Evolutionary conservation across 2,888 invertebrate genomes (phyloP).

Genomic region (Meghimatium bilineatum): DNA sequence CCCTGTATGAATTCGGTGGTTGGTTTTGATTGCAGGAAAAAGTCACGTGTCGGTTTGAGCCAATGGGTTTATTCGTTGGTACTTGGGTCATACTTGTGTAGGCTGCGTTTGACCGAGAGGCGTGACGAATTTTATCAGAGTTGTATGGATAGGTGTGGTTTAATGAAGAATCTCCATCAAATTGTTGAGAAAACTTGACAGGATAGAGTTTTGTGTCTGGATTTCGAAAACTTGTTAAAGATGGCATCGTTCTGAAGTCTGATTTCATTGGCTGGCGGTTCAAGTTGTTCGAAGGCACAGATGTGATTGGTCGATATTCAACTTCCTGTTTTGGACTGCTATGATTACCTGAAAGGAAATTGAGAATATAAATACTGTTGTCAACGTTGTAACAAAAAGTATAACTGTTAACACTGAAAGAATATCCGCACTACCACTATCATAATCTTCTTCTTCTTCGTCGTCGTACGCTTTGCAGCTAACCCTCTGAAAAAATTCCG

Average conservation of each 20-base stretch:
- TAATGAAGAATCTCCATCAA: slow-evolving; percentile 4
- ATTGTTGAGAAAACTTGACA: slow-evolving; percentile 4
- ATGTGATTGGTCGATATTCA: slow-evolving; percentile 46
- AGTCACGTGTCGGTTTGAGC: slow-evolving; percentile 42
- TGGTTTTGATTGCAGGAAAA: slow-evolving; percentile 26
- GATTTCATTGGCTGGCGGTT: slow-evolving; percentile 40
- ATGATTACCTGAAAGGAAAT: slow-evolving; percentile 35
- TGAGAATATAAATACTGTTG: not conserved
- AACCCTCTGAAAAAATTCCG: too few relatives aligned
- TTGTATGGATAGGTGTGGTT: slow-evolving; percentile 31
- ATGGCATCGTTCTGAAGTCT: slow-evolving; percentile 46
- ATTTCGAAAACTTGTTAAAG: slow-evolving; percentile 37
- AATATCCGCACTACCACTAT: too few relatives aligned
- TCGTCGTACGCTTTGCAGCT: too few relatives aligned
- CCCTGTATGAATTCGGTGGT: not conserved
- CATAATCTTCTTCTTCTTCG: too few relatives aligned
- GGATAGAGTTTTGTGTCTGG: slow-evolving; percentile 20
- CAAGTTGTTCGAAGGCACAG: slow-evolving; percentile 24
- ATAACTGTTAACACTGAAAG: too few relatives aligned
- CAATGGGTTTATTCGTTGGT: slow-evolving; percentile 11
- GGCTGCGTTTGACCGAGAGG: slow-evolving; percentile 18
- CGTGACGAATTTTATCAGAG: slow-evolving; percentile 23
- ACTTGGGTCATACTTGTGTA: slow-evolving; percentile 41
- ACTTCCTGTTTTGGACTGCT: slow-evolving; percentile 43
- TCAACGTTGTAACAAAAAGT: too few relatives aligned